These are phyloP conservation scores for Prunella fulvescens DNA, from an alignment of 2,113 vertebrate genomes.

Conservation along the genomic window DNA sequence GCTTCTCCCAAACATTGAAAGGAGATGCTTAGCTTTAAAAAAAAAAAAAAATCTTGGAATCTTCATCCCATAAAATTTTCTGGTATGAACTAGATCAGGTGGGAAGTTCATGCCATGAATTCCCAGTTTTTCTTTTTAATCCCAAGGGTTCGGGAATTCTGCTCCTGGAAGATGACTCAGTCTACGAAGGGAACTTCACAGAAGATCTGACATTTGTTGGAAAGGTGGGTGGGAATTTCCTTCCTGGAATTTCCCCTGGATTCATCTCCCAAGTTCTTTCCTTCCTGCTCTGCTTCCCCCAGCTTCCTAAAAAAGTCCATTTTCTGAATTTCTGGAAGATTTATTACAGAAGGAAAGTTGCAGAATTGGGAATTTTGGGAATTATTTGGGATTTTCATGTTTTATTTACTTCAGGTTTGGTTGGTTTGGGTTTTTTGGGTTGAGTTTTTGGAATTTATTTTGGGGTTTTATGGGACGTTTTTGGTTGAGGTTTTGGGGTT, in stretches of 20 bases:
- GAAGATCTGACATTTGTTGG: conserved; percentile 63
- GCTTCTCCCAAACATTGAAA: rapidly evolving
- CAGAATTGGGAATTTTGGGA: neutral
- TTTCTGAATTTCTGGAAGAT: rapidly evolving
- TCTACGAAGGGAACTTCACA: conserved; percentile 75
- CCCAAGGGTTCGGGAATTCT: conserved; percentile 72
- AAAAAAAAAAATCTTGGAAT: rapidly evolving
- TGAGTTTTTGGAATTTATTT: no score
- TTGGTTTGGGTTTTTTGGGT: neutral
- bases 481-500: no score
- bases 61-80: neutral
- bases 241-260: neutral
- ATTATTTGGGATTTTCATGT: neutral
- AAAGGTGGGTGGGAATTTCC: conserved; percentile 71
- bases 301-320: rapidly evolving
- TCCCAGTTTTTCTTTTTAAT: neutral
- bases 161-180: conserved; percentile 70
- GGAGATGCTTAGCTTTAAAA: neutral
- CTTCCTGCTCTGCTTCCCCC: neutral
- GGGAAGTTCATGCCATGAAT: neutral
- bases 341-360: neutral
- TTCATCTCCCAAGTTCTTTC: neutral
- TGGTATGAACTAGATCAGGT: neutral
- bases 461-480: neutral
- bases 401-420: neutral